Evolutionary conservation across 1,140 invertebrate genomes (phyloP), one percentile per base, ranked within the genome.

Genomic region (Ooceraea biroi): DNA sequence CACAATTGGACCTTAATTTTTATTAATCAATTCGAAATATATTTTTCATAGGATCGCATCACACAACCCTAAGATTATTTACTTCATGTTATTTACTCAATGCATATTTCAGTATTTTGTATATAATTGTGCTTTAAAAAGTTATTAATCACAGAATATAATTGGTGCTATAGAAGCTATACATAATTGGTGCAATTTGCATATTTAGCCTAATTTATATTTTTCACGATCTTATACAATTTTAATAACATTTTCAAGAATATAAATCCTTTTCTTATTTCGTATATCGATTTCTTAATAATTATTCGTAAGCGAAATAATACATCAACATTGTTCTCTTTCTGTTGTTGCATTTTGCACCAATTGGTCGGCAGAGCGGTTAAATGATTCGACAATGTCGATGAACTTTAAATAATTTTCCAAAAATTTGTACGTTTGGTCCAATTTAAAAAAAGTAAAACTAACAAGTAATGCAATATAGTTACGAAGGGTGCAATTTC

Each of bases 21-120:
- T n/a, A n/a, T n/a, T 30, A n/a, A 22, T 66, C 63, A 27, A 12
- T 8, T 66, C 8, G 27, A 19, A 36, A 36, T 30, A 36, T 22
- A 73, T 58, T 41, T 44, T 8, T 14, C 14, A 2, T 60, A 44
- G 36, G 17, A 41, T 41, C 41, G 14, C 7, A 36, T 41, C 10
- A 4, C 36, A 55, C 12, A 10, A n/a, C 46, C 4, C 7, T 61
- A 46, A 60, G 44, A 44, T 27, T 60, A 12, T 10, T 30, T 19
- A 30, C 41, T 22, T 17, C 46, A 5, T 58, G 17, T 41, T 36
- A 44, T 73, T 17, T 58, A 58, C 11, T 25, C 36, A 52, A 30
- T 73, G 52, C 52, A 73, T 58, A 8, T 57, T 73, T 73, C 10
- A 48, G 44, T 8, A 5, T 68, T n/a, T n/a, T n/a, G n/a, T 73